Evolutionary conservation across 2,113 vertebrate genomes (phyloP).

Genomic region (Vanacampus margaritifer): DNA sequence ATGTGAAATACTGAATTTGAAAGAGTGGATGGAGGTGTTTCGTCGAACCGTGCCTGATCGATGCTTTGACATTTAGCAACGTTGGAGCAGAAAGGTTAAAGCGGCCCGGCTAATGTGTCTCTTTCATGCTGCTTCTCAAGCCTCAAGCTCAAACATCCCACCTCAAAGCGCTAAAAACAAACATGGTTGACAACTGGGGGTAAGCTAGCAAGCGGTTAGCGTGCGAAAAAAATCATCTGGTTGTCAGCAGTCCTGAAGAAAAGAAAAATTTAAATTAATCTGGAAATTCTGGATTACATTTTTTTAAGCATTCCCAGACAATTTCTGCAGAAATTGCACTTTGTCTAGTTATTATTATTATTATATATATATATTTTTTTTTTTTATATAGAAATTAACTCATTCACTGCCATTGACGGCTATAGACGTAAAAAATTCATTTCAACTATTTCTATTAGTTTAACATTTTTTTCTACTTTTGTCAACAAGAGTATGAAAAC

Average conservation of each 20-base stretch:
- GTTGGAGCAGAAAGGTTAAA: conserved; percentile 45
- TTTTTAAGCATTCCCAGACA: too few relatives aligned
- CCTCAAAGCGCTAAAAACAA: background rate
- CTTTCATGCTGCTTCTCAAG: conserved; percentile 8
- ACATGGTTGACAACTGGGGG: background rate
- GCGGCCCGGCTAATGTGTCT: conserved; percentile 21
- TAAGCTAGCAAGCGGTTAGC: background rate
- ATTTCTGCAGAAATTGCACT: too few relatives aligned
- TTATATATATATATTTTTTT: too few relatives aligned
- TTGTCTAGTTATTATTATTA: too few relatives aligned
- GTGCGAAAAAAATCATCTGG: background rate
- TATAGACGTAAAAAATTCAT: too few relatives aligned
- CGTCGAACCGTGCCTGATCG: conserved; percentile 35
- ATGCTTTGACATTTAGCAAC: conserved; percentile 60
- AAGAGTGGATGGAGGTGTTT: conserved; percentile 28
- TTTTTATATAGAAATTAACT: too few relatives aligned
- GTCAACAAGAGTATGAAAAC: too few relatives aligned
- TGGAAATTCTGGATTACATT: too few relatives aligned
- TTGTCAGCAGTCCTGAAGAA: background rate
- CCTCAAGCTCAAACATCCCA: background rate
- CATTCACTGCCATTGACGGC: too few relatives aligned
- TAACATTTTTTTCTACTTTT: too few relatives aligned
- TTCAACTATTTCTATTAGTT: too few relatives aligned
- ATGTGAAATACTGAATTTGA: conserved; percentile 30
- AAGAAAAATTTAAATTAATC: too few relatives aligned